These are phyloP conservation scores for Petrolisthes cinctipes DNA, from an alignment of 2,888 invertebrate species.

Conservation along the genomic window DNA sequence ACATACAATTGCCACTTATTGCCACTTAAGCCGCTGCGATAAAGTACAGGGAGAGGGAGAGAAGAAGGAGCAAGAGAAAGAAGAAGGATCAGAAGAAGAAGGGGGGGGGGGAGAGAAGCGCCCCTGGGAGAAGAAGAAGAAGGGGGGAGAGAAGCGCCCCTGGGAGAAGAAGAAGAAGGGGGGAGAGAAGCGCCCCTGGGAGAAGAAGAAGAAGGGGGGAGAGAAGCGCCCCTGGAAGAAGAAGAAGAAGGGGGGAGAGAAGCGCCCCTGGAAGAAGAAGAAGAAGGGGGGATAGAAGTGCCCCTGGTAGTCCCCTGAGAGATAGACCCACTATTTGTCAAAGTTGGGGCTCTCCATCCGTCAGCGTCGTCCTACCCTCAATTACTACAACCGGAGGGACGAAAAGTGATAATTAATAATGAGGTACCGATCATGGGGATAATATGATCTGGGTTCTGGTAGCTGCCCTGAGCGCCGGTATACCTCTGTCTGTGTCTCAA, in stretches of 20 bases:
- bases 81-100: neutral
- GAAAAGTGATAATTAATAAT: constrained; percentile 1
- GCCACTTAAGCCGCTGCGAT: neutral
- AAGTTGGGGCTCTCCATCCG: neutral
- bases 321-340: neutral
- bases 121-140: no score
- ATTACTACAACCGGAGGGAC: neutral
- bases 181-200: no score
- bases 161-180: no score
- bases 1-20: neutral
- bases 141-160: no score
- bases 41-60: neutral
- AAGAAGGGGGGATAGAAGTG: neutral
- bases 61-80: neutral
- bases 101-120: no score
- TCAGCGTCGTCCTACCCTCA: neutral
- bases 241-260: neutral
- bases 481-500: neutral
- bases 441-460: neutral
- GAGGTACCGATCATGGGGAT: neutral
- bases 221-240: no score
- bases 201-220: no score
- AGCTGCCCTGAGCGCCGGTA: neutral
- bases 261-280: neutral
- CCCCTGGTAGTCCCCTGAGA: no score